Percentiles rank a stretch among this genome's conserved stretches.
Conservation (phyloP, 2,888 invertebrate species). For the Eupithecia inturbata region DNA sequence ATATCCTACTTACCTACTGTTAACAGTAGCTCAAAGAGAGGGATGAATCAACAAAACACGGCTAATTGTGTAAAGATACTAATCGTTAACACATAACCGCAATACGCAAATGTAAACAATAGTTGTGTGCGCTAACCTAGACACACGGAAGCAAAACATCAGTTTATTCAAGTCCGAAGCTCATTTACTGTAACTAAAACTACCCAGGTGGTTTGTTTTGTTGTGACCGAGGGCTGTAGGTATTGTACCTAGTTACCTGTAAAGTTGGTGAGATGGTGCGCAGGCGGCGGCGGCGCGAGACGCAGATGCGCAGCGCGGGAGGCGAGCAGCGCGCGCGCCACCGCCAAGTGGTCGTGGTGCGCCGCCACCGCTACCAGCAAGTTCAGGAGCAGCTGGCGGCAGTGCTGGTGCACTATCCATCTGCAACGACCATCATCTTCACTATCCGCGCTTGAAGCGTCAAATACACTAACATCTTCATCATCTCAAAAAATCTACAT, state of each 20-base stretch:
- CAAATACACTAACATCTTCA: no score
- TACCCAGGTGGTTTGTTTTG: neutral
- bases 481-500: no score
- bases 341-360: constrained; percentile 94
- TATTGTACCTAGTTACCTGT: constrained; percentile 81
- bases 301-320: constrained; percentile 91
- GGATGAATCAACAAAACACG: no score
- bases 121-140: no score
- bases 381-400: constrained; percentile 96
- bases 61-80: no score
- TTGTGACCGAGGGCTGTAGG: neutral
- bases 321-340: constrained; percentile 92
- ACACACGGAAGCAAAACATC: no score
- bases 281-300: constrained; percentile 88
- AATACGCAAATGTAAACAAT: no score
- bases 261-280: constrained; percentile 84
- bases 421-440: constrained; percentile 58
- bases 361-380: constrained; percentile 94
- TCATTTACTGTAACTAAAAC: no score
- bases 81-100: no score
- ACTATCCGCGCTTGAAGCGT: neutral
- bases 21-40: neutral
- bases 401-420: constrained; percentile 96
- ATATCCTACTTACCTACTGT: no score
- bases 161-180: no score